Base-by-base conservation (phyloP, 2,888 invertebrate genomes). In the Cantharis nigra region DNA sequence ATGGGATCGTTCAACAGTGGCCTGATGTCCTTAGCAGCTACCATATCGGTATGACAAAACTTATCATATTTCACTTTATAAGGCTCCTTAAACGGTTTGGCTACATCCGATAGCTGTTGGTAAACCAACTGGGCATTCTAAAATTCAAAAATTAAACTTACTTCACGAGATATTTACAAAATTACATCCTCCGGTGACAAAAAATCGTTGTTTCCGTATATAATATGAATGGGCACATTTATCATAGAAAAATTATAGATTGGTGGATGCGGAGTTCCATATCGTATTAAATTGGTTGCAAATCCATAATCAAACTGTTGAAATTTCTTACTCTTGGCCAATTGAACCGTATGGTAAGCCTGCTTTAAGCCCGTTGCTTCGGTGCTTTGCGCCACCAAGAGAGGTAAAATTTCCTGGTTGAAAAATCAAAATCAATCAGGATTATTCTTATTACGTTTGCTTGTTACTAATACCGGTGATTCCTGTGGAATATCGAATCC, bases 151-250 rank as follows among this genome's bases (percentile, higher is more conserved):
- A 23, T 14, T 28, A n/a, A 18, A 30, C 10, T 69, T 74, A 30
- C 4, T 13, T 3, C 5, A 2, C 14, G 0, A 49, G 26, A 71
- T 26, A 26, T 26, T 26, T 9, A 72, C 9, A 28, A 26, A 85
- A 87, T 86, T 88, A 92, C 92, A 82, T 87, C 84, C 86, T 90
- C 90, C 30, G 90, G 90, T 23, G 92, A 91, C 4, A 93, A 86
- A 85, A 90, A 90, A 84, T 94, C 94, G 81, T 92, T 92, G 78
- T 90, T 90, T 9, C 92, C 92, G 79, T 92, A 92, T 70, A 92
- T 89, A 16, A 94, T 82, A 2, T 90, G 88, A 3, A 92, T 90
- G 0, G 94, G 93, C 33, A 91, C 89, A 81, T 87, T 89, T 0
- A 93, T 91, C 76, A 91, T 91, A 7, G 89, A 88, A 18, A 94